These are phyloP conservation scores for Prolemur simus DNA, from an alignment of 2,113 vertebrate genomes.

Conservation along the genomic window DNA sequence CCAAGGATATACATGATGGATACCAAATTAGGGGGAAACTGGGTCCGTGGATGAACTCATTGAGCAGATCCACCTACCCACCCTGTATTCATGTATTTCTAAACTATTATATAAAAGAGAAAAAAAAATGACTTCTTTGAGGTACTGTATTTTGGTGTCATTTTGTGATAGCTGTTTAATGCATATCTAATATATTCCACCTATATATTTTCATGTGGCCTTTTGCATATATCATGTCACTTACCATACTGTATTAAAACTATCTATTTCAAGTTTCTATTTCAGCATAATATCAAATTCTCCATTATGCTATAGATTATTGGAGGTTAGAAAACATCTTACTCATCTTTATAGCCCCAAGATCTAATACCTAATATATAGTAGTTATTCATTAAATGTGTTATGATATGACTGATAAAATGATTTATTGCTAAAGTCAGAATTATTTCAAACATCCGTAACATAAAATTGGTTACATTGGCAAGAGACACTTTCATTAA, in stretches of 20 bases:
- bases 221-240: neutral
- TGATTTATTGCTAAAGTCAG: neutral
- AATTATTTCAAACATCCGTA: neutral
- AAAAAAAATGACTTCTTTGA: neutral
- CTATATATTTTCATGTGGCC: neutral
- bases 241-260: neutral
- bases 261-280: neutral
- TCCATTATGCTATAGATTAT: neutral
- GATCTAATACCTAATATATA: neutral
- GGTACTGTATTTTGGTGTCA: neutral
- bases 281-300: neutral
- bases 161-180: neutral
- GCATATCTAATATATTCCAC: neutral
- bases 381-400: neutral
- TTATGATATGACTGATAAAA: neutral
- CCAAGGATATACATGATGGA: neutral
- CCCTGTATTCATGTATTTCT: neutral
- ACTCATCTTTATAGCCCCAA: no score
- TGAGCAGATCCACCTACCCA: neutral
- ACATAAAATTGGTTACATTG: neutral
- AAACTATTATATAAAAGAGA: neutral
- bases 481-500: neutral
- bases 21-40: neutral
- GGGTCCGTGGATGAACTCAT: neutral
- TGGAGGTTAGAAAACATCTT: neutral